Conservation (phyloP, 2,888 invertebrate genomes). For the Pherbina coryleti region DNA sequence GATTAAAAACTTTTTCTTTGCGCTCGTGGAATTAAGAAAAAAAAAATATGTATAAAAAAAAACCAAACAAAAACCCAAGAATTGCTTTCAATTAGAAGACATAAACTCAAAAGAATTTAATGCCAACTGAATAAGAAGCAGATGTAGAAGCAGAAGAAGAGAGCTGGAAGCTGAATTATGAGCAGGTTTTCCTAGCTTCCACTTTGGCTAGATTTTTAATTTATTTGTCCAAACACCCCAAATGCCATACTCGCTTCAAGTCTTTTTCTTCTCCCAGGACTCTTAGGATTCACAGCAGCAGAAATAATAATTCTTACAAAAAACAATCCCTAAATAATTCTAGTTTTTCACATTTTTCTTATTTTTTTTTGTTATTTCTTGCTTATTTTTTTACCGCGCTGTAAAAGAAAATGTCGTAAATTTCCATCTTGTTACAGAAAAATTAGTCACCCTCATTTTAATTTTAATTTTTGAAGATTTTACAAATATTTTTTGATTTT, state of each 20-base stretch:
- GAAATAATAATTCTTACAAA: background rate
- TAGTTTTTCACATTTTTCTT: constrained; percentile 17
- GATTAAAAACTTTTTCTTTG: constrained; percentile 3
- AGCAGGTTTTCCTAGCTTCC: background rate
- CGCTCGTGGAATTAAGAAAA: background rate
- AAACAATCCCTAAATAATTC: constrained; percentile 13
- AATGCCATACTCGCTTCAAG: background rate
- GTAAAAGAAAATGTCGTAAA: constrained; percentile 35
- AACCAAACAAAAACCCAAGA: constrained; percentile 31
- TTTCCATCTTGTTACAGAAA: constrained; percentile 35
- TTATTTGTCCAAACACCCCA: constrained; percentile 12
- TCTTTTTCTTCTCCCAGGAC: background rate
- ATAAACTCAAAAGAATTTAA: constrained; percentile 23
- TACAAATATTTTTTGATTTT: background rate
- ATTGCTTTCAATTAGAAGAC: constrained; percentile 26
- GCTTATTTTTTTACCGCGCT: background rate
- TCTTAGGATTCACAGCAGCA: background rate
- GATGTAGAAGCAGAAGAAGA: background rate
- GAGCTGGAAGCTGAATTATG: background rate
- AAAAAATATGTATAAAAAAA: constrained; percentile 36
- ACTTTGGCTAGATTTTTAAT: constrained; percentile 19
- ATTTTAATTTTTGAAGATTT: constrained; percentile 26
- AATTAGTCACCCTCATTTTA: constrained; percentile 38
- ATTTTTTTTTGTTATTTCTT: background rate
- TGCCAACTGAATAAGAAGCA: background rate